Base-by-base conservation (phyloP, 2,888 invertebrate genomes). In the Rhodophaea formosa region DNA sequence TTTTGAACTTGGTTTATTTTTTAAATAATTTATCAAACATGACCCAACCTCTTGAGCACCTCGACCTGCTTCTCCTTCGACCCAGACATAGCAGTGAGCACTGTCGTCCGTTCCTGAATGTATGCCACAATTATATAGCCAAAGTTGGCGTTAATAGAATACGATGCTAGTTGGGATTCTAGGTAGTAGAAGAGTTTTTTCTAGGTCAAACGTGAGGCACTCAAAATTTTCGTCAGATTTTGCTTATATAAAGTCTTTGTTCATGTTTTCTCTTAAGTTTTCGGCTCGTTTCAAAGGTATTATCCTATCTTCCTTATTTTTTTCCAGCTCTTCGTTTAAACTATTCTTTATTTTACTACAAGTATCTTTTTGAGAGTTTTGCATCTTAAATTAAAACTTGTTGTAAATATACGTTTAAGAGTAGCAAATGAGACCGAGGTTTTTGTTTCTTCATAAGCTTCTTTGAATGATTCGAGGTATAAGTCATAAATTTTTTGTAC, bases 401-500 rank as follows among this genome's bases (percentile, higher is more conserved):
- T n/a, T n/a, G n/a, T n/a, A n/a, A n/a, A n/a, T n/a, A 56, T 44
- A 8, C n/a, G 32, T 49, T 60, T 64, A 30, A 58, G 3, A 1
- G 53, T 59, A 8, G 23, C 42, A 51, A 57, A 58, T 3, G 59
- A 59, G 51, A 16, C 52, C 51, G 12, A 57, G 16, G 1, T 32
- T 8, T 8, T 32, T n/a, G n/a, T n/a, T n/a, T n/a, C n/a, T n/a
- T n/a, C n/a, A n/a, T n/a, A n/a, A n/a, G 32, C 32, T 43, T 54
- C 47, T 49, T 58, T 58, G 49, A 52, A 53, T 59, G 58, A 53
- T 29, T 62, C 51, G 56, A 57, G 46, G 60, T 62, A 64, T 42
- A 63, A 47, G 12, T 64, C 58, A 51, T 66, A 64, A 17, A 64
- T 58, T 56, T 53, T 59, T 61, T 59, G 51, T 15, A 59, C 35